Base-by-base conservation (phyloP, 2,888 invertebrate species). In the Oxytorus armatus region DNA sequence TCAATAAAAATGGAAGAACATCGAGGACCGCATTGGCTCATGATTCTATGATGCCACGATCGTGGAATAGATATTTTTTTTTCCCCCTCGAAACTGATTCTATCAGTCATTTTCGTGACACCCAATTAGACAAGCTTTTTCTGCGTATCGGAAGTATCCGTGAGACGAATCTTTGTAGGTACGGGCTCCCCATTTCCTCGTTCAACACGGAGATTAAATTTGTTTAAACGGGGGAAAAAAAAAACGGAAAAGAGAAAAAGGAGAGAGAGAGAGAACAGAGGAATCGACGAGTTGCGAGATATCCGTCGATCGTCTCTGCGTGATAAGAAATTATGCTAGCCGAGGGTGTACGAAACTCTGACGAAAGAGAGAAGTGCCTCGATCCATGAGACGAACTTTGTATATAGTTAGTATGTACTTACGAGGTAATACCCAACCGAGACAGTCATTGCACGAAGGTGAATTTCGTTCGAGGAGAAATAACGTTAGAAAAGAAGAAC, bases 281-380 rank as follows among this genome's bases (percentile, higher is more conserved):
- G 68, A 80, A 77, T 80, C 84, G 83, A 80, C 86, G 81, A 82
- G 84, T 91, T 90, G 89, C 90, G 86, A 90, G 87, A 90, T 87
- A 89, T 91, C 90, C 91, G 90, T 88, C 85, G 88, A 88, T 88
- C 84, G 83, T 81, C 85, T 81, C 82, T 79, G 80, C 70, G 70
- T 85, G 90, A 89, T 89, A 89, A 85, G 82, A 55, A 73, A 65
- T 23, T 51, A 72, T 65, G 10, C 57, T 53, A 51, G 68, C 57
- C 47, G 57, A 57, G 36, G 36, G 18, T 36, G 42, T 55, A 51
- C 59, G 47, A 47, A 36, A 25, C 33, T 53, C 70, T 74, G 55
- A 66, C 65, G 74, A 68, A 51, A 76, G 42, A 55, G 57, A 57
- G 59, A 74, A 55, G 61, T 25, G 66, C 63, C 23, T 25, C 18